Conservation (phyloP, 1,140 invertebrate genomes). For the Tetraneura akinire region DNA sequence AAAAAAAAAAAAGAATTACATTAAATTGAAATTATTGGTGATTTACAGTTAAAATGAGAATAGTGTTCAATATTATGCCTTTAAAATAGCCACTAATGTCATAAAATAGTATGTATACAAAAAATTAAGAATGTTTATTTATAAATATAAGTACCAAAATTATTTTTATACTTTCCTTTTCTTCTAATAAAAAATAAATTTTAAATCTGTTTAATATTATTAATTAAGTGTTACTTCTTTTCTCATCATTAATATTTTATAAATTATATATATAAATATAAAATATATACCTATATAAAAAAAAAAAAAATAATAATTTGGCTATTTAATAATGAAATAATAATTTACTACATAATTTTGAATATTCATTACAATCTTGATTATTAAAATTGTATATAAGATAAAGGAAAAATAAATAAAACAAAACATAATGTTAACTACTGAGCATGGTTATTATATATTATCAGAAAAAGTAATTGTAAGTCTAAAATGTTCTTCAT, state of each 20-base stretch:
- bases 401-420: conserved; percentile 5
- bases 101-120: conserved; percentile 4
- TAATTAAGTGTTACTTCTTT: not conserved
- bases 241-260: conserved; percentile 1
- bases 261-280: no score
- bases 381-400: not conserved
- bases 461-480: conserved; percentile 19
- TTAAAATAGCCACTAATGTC: not conserved
- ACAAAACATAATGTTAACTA: conserved; percentile 21
- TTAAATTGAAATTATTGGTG: not conserved
- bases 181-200: conserved; percentile 21
- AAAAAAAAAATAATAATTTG: not conserved
- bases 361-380: not conserved
- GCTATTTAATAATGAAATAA: not conserved
- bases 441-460: conserved; percentile 25
- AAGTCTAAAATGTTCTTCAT: conserved; percentile 40
- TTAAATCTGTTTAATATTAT: conserved; percentile 22
- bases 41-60: not conserved
- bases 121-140: conserved; percentile 2
- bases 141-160: conserved; percentile 30
- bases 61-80: not conserved
- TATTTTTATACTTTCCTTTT: not conserved
- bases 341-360: not conserved
- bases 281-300: no score
- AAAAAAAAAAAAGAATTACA: no score